These are phyloP conservation scores for Corythucha ciliata DNA, from an alignment of 2,888 invertebrate genomes.

Conservation along the genomic window DNA sequence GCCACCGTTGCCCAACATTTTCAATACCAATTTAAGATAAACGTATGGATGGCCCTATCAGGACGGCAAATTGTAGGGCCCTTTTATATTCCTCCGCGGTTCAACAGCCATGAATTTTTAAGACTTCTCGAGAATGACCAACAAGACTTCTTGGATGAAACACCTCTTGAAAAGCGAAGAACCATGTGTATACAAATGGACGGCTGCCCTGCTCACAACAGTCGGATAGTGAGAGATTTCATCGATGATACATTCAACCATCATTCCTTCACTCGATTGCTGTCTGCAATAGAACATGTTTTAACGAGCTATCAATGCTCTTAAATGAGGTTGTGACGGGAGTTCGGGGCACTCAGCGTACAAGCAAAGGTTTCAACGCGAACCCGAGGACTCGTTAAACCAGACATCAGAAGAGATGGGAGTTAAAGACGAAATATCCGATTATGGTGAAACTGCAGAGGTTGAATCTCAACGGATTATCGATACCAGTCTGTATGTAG, in stretches of 20 bases:
- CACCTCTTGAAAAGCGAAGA: no score
- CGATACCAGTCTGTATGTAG: conserved; percentile 28
- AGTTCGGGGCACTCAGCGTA: conserved; percentile 34
- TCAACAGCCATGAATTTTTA: not conserved
- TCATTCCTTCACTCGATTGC: no score
- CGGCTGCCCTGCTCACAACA: no score
- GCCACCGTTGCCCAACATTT: not conserved
- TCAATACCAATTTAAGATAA: not conserved
- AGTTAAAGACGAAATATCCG: no score
- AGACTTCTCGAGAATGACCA: not conserved
- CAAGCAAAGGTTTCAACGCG: conserved; percentile 35
- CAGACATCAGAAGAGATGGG: no score
- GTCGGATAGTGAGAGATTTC: no score
- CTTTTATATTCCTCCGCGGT: not conserved
- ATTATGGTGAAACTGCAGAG: no score
- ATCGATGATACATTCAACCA: no score
- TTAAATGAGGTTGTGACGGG: conserved; percentile 30
- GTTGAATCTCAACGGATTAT: conserved; percentile 27
- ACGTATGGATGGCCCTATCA: not conserved
- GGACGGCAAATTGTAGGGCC: not conserved
- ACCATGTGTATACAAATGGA: no score
- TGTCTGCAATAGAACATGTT: no score
- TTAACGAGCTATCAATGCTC: no score
- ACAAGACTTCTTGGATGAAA: not conserved
- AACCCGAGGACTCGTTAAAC: no score